A percentile compares a stretch with the other conserved stretches of the same genome.
Conservation (phyloP, 2,797 vertebrate genomes). For the Lutjanus argentimaculatus region DNA sequence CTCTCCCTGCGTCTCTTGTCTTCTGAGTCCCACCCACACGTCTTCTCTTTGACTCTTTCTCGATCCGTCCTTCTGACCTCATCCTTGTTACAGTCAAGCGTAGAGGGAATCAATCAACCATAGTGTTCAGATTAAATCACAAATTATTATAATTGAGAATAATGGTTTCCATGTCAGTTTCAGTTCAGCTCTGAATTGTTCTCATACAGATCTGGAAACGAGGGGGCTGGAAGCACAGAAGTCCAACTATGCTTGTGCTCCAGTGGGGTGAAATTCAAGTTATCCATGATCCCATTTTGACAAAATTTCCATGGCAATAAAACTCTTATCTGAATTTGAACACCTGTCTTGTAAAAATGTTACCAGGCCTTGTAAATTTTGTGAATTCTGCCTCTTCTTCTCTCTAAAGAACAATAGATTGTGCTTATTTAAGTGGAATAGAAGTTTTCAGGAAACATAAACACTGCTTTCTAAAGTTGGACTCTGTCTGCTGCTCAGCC, state of each 20-base stretch:
- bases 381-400: slow-evolving; percentile 14
- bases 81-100: slow-evolving; percentile 68
- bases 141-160: slow-evolving; percentile 83
- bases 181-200: slow-evolving; percentile 72
- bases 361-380: slow-evolving; percentile 29
- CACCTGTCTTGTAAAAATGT: slow-evolving; percentile 60
- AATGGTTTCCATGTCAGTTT: slow-evolving; percentile 85
- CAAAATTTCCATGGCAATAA: slow-evolving; percentile 43
- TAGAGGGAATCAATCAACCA: slow-evolving; percentile 77
- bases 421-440: slow-evolving; percentile 1
- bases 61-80: slow-evolving; percentile 74
- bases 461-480: slow-evolving; percentile 36
- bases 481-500: slow-evolving; percentile 10
- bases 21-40: slow-evolving; percentile 58
- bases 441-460: slow-evolving; percentile 24
- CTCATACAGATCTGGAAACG: slow-evolving; percentile 69
- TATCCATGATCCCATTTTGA: slow-evolving; percentile 40
- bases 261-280: slow-evolving; percentile 43
- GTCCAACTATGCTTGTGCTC: slow-evolving; percentile 31
- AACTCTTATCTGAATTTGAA: slow-evolving; percentile 54
- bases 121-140: slow-evolving; percentile 82
- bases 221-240: slow-evolving; percentile 37
- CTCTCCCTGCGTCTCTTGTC: slow-evolving; percentile 47
- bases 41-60: slow-evolving; percentile 52
- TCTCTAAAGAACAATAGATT: slow-evolving; percentile 17